A percentile compares a stretch with the other conserved stretches of the same genome.
These are phyloP conservation scores for Chelon labrosus DNA, from an alignment of 2,797 vertebrate species.

Conservation along the genomic window DNA sequence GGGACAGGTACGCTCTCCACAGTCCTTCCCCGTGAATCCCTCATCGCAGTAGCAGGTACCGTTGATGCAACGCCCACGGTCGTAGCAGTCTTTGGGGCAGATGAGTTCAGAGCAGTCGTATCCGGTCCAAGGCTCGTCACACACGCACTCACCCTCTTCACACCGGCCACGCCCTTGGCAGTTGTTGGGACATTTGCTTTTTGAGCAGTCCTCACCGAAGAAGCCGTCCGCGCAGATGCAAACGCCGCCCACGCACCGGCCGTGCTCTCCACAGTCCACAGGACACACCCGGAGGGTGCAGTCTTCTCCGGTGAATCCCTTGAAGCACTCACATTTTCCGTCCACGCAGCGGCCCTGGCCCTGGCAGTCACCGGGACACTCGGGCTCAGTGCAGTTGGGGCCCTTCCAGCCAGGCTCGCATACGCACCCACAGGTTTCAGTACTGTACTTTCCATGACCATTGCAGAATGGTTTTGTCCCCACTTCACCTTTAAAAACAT, in stretches of 20 bases:
- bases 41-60: conserved; percentile 92
- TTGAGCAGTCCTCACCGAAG: conserved; percentile 85
- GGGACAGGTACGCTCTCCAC: conserved; percentile 84
- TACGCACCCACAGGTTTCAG: conserved; percentile 84
- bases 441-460: conserved; percentile 92
- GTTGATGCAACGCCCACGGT: conserved; percentile 90
- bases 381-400: conserved; percentile 87
- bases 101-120: conserved; percentile 90
- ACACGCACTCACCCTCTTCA: conserved; percentile 88
- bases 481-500: conserved; percentile 81
- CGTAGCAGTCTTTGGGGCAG: conserved; percentile 93
- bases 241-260: conserved; percentile 82
- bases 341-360: conserved; percentile 89
- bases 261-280: conserved; percentile 84
- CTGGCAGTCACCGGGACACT: conserved; percentile 89
- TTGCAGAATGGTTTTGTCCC: conserved; percentile 91
- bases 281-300: conserved; percentile 85
- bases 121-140: conserved; percentile 90
- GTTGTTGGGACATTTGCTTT: conserved; percentile 88
- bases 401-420: conserved; percentile 90
- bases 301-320: conserved; percentile 88
- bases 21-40: conserved; percentile 91
- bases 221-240: conserved; percentile 90
- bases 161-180: conserved; percentile 89
- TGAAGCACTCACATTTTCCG: conserved; percentile 90